phyloP scores from a whole-genome alignment of 2,888 invertebrate genomes.

The Meandrusa payeni region DNA sequence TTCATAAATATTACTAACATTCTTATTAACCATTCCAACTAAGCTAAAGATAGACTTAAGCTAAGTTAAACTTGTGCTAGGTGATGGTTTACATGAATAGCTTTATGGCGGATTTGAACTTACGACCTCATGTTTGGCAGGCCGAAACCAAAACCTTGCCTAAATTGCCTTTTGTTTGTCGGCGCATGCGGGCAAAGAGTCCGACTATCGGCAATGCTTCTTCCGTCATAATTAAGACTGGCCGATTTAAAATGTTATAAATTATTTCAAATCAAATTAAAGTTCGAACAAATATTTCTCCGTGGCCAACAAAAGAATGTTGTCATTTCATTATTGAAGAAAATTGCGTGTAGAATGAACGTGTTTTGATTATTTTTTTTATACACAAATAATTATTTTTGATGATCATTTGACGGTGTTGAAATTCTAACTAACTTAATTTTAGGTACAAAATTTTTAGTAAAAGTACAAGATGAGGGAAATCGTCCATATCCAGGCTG shows the following conservation, averaged over 20 bases:
- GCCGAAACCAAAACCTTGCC: no score
- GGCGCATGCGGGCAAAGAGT: no score
- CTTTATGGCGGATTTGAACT: no score
- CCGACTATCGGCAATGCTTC: no score
- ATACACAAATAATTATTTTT: conserved; percentile 44
- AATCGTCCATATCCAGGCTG: conserved; percentile 88
- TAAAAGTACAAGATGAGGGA: conserved; percentile 84
- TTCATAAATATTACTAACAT: no score
- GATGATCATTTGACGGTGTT: conserved; percentile 45
- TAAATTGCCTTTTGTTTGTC: no score
- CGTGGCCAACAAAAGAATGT: conserved; percentile 41
- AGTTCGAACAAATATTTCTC: conserved; percentile 30
- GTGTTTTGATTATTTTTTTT: conserved; percentile 28
- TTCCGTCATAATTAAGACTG: neutral
- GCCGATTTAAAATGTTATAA: neutral
- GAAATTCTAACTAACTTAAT: conserved; percentile 39
- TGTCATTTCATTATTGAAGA: conserved; percentile 35
- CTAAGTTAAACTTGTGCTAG: no score
- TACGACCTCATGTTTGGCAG: no score
- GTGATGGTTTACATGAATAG: no score
- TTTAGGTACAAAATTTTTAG: conserved; percentile 51
- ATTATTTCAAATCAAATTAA: conserved; percentile 18
- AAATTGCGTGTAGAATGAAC: conserved; percentile 56
- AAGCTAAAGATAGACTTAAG: no score
- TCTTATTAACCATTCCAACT: no score